These are phyloP conservation scores for Ophion obscuratus DNA, from an alignment of 2,888 invertebrate genomes.

Conservation along the genomic window DNA sequence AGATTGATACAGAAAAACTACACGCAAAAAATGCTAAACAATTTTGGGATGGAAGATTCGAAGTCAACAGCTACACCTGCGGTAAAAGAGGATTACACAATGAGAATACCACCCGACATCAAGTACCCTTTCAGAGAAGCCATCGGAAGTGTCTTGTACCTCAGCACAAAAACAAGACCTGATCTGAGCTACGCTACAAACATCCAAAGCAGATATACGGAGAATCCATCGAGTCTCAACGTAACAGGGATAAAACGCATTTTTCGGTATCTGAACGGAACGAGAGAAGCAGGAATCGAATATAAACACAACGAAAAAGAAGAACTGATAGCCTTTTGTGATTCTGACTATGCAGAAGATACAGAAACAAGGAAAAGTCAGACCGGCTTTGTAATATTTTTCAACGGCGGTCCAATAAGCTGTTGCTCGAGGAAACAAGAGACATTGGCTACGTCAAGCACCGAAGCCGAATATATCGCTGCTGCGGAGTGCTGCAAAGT, in stretches of 20 bases:
- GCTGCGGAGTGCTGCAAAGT: conserved; percentile 68
- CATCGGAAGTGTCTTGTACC: conserved; percentile 46
- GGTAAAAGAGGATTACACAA: conserved; percentile 40
- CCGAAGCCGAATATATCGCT: conserved; percentile 75
- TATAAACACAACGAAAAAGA: conserved; percentile 34
- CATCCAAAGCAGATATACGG: conserved; percentile 31
- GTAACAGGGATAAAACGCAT: conserved; percentile 57
- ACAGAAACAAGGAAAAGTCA: conserved; percentile 46
- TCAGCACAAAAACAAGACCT: conserved; percentile 37
- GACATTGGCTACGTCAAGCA: conserved; percentile 73
- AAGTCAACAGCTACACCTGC: conserved; percentile 50
- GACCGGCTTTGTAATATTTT: conserved; percentile 49
- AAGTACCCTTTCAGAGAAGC: conserved; percentile 52
- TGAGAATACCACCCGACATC: conserved; percentile 28
- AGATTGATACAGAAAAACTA: conserved; percentile 41
- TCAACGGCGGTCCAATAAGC: conserved; percentile 47
- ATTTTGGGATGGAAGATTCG: conserved; percentile 59
- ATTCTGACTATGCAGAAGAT: conserved; percentile 73
- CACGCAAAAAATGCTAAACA: conserved; percentile 50
- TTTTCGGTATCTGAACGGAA: conserved; percentile 60
- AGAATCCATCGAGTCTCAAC: conserved; percentile 39
- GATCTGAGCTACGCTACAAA: conserved; percentile 46
- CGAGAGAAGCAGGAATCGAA: conserved; percentile 27
- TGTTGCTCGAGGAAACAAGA: conserved; percentile 67
- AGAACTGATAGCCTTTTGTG: conserved; percentile 65